A percentile compares a stretch with the other conserved stretches of the same genome.
Evolutionary conservation across 2,797 vertebrate species (phyloP).

Genomic region (Mus caroli): DNA sequence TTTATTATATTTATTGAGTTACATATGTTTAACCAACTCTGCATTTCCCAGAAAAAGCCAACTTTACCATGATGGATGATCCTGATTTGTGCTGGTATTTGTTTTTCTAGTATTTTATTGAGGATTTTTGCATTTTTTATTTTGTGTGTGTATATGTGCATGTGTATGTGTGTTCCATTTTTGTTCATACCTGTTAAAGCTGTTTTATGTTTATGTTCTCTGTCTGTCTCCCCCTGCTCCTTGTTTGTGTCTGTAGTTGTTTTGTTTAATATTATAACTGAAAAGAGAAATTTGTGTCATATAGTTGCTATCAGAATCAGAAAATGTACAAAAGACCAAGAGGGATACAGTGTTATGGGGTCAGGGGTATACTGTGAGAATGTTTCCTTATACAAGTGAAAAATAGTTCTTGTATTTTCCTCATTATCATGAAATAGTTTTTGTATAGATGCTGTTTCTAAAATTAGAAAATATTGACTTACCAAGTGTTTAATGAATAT

Average conservation of each 20-base stretch:
- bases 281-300: conserved; percentile 20
- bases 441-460: background rate
- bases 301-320: background rate
- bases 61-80: too few species aligned
- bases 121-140: background rate
- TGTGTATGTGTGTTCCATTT: background rate
- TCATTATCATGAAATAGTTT: conserved; percentile 11
- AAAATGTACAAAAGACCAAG: background rate
- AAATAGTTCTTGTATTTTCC: conserved; percentile 49
- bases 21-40: background rate
- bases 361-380: background rate
- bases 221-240: too few species aligned
- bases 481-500: conserved; percentile 32
- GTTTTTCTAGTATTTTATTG: background rate
- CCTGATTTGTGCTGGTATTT: background rate
- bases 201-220: background rate
- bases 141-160: background rate
- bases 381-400: conserved; percentile 42
- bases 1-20: background rate
- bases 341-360: background rate
- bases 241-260: background rate
- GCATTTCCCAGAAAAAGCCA: background rate
- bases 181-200: background rate
- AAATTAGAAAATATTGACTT: background rate
- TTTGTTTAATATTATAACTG: conserved; percentile 42